Percentiles rank a stretch among this genome's conserved stretches.
Conservation (phyloP, 2,113 vertebrate species). For the Tetraodon nigroviridis region DNA sequence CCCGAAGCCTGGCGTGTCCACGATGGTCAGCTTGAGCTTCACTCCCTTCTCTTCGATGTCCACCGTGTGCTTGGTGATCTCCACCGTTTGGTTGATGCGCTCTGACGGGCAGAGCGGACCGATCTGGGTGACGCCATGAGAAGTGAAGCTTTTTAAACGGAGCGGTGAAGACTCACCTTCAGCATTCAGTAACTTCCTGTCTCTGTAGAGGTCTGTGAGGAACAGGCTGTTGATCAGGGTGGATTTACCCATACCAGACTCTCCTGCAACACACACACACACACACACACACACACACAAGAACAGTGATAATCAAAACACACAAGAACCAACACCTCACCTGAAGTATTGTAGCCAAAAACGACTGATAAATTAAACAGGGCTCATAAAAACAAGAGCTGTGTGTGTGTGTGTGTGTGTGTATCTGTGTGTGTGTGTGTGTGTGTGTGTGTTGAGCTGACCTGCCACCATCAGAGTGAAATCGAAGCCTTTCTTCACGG, state of each 20-base stretch:
- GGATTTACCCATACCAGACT: conserved; percentile 97
- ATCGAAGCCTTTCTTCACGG: conserved; percentile 98
- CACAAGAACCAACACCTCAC: background rate
- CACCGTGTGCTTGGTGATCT: conserved; percentile 96
- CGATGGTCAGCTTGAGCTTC: conserved; percentile 96
- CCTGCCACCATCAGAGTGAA: conserved; percentile 99
- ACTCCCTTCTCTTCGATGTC: conserved; percentile 99
- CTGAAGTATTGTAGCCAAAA: background rate
- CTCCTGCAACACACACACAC: conserved; percentile 74
- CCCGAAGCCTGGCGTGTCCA: conserved; percentile 96
- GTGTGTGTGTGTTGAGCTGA: conserved; percentile 49
- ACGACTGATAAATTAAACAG: too few relatives aligned
- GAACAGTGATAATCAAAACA: background rate
- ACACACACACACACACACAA: conserved; percentile 9
- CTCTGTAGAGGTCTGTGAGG: conserved; percentile 97
- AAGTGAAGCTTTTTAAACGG: background rate
- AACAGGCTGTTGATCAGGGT: conserved; percentile 98
- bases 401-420: too few relatives aligned
- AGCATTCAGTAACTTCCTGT: conserved; percentile 94
- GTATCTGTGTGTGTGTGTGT: too few relatives aligned
- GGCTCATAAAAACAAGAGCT: too few relatives aligned
- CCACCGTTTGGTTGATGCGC: conserved; percentile 94
- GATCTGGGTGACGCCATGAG: background rate
- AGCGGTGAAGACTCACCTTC: conserved; percentile 79
- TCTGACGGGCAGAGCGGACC: conserved; percentile 65